These are phyloP conservation scores for Axea sp. DNA, from an alignment of 2,888 invertebrate genomes.

Conservation along the genomic window DNA sequence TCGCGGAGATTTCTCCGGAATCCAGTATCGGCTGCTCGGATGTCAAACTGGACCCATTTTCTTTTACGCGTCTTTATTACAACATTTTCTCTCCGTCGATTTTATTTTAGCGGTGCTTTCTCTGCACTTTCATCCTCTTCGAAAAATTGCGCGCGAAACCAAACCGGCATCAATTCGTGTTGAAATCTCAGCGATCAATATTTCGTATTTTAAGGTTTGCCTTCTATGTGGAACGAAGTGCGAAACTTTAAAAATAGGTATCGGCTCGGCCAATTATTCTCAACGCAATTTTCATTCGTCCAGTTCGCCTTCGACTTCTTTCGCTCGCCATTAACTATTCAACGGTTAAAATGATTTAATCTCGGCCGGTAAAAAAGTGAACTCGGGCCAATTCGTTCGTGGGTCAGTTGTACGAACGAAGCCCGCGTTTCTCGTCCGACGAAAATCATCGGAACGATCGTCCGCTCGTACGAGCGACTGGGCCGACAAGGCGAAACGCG, in stretches of 20 bases:
- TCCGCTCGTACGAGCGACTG: too few species aligned
- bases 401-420: too few species aligned
- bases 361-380: too few species aligned
- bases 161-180: not conserved
- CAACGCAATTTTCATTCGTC: constrained; percentile 6
- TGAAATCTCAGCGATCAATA: constrained; percentile 1
- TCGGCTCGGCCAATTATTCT: constrained; percentile 8
- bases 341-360: too few species aligned
- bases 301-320: not conserved
- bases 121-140: constrained; percentile 22
- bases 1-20: constrained; percentile 40
- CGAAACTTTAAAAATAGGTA: constrained; percentile 13
- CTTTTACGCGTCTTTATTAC: constrained; percentile 29
- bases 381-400: too few species aligned
- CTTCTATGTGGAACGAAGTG: constrained; percentile 8
- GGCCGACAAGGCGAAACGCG: too few species aligned
- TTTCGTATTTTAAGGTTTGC: constrained; percentile 10
- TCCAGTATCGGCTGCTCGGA: constrained; percentile 23
- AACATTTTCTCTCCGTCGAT: constrained; percentile 12
- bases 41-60: constrained; percentile 26
- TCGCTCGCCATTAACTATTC: not conserved
- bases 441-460: too few species aligned
- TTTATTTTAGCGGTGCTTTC: constrained; percentile 19
- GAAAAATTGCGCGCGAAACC: constrained; percentile 5
- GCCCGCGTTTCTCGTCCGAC: too few species aligned